Conservation (phyloP, 2,888 invertebrate genomes). For the Torymus tubicola region DNA sequence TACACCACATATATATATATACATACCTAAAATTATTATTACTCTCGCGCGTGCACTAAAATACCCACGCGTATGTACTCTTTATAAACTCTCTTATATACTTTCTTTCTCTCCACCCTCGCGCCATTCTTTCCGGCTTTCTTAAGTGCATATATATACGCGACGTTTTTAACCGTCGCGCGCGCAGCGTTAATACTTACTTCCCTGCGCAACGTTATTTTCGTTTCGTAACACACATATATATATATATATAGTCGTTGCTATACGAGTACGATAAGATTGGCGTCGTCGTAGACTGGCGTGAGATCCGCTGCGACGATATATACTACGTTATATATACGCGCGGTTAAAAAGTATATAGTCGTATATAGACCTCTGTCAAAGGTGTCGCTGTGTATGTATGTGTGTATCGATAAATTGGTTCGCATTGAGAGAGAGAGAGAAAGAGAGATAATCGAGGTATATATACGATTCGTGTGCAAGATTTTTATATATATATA, state of each 20-base stretch:
- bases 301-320: conserved; percentile 9
- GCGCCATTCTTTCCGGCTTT: not conserved
- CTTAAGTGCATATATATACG: not conserved
- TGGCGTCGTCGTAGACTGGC: not conserved
- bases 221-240: conserved; percentile 22
- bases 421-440: no score
- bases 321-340: not conserved
- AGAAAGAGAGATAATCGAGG: no score
- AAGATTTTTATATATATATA: no score
- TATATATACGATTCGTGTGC: no score
- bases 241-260: not conserved
- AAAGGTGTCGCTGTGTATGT: not conserved
- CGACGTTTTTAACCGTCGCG: not conserved
- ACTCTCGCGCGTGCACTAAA: no score
- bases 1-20: no score
- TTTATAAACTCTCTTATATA: no score
- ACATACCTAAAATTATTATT: no score
- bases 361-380: no score
- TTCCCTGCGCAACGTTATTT: conserved; percentile 8
- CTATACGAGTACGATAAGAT: not conserved
- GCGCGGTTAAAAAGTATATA: not conserved
- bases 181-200: no score
- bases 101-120: no score
- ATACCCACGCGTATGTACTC: no score
- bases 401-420: not conserved